Percentiles rank a stretch among this genome's conserved stretches.
These are phyloP conservation scores for Musca domestica DNA, from an alignment of 1,140 invertebrate species.

Conservation along the genomic window DNA sequence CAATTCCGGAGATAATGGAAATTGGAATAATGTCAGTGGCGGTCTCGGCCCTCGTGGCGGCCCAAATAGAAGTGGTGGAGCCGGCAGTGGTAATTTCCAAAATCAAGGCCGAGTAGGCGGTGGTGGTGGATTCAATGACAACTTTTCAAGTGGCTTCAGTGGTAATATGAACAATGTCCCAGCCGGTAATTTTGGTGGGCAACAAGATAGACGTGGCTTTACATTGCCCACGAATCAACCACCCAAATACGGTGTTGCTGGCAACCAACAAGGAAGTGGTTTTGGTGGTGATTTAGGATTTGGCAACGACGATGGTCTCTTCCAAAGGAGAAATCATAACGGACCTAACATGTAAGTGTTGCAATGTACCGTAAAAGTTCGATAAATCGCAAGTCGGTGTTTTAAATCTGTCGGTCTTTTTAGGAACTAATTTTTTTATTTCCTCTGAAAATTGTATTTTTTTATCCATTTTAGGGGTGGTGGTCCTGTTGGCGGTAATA, in stretches of 20 bases:
- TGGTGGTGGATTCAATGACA: constrained; percentile 4
- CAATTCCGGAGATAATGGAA: not conserved
- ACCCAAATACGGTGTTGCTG: constrained; percentile 15
- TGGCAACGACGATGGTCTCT: not conserved
- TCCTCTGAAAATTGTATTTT: too few relatives aligned
- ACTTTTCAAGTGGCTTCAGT: constrained; percentile 27
- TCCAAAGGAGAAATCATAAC: constrained; percentile 5
- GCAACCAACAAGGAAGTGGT: not conserved
- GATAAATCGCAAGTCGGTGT: not conserved
- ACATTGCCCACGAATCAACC: constrained; percentile 14
- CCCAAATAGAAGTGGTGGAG: constrained; percentile 40
- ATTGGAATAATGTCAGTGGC: constrained; percentile 30
- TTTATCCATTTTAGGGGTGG: not conserved
- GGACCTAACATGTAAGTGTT: constrained; percentile 23
- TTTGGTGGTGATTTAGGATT: constrained; percentile 3
- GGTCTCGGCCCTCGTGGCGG: constrained; percentile 36
- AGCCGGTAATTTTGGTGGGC: constrained; percentile 26
- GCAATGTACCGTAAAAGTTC: too few relatives aligned
- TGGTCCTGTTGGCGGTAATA: not conserved
- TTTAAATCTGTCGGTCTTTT: not conserved
- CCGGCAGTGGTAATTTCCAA: constrained; percentile 23
- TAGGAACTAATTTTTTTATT: too few relatives aligned
- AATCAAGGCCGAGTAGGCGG: not conserved
- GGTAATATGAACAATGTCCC: constrained; percentile 26
- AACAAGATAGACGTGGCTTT: constrained; percentile 30